These are phyloP conservation scores for Cercocebus atys DNA, from an alignment of 2,113 vertebrate species.

Conservation along the genomic window DNA sequence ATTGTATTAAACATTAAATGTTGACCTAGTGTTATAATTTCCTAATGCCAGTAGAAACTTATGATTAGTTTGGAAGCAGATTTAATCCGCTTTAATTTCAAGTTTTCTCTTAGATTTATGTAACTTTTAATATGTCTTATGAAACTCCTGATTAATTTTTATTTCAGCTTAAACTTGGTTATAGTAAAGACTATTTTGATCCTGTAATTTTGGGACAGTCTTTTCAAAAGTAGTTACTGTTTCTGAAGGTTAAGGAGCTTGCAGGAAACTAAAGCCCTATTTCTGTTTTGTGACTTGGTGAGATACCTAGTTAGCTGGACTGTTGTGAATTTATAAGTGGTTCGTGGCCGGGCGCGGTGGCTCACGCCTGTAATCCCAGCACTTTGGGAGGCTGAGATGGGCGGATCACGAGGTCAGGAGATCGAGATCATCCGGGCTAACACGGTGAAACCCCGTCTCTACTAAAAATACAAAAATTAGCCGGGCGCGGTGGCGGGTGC, in stretches of 20 bases:
- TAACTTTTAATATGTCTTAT: neutral
- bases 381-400: too few relatives aligned
- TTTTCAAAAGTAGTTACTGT: neutral
- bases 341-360: neutral
- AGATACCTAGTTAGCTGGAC: neutral
- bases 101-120: neutral
- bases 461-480: too few relatives aligned
- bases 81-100: neutral
- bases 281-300: neutral
- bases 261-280: neutral
- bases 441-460: too few relatives aligned
- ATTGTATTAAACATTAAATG: neutral
- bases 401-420: too few relatives aligned
- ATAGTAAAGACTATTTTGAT: neutral
- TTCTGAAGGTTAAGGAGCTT: neutral
- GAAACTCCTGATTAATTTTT: neutral
- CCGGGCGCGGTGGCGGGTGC: too few relatives aligned
- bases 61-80: neutral
- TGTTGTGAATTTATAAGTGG: neutral
- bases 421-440: too few relatives aligned
- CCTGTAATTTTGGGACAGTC: neutral
- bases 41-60: neutral
- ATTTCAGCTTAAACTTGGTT: conserved; percentile 36
- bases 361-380: too few relatives aligned
- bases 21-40: neutral